phyloP scores from a whole-genome alignment of 2,888 invertebrate genomes.

The Lacanobia oleracea region DNA sequence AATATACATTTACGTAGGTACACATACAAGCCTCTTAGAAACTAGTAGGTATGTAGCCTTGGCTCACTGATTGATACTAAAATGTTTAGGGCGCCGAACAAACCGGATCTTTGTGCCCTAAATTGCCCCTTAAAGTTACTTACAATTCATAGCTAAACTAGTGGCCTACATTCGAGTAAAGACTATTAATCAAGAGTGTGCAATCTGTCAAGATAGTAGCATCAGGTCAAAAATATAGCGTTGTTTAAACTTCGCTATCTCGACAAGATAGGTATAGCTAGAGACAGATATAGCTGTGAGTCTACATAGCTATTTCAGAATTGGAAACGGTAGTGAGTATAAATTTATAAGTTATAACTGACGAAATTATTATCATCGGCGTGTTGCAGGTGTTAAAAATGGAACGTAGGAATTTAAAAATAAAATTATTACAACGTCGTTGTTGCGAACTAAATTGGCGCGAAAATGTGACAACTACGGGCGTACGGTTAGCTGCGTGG shows the following conservation, averaged over 20 bases:
- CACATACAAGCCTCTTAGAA: conserved; percentile 59
- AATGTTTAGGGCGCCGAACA: conserved; percentile 80
- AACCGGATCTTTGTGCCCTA: conserved; percentile 86
- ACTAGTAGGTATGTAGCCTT: conserved; percentile 78
- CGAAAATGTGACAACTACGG: conserved; percentile 77
- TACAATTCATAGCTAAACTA: conserved; percentile 76
- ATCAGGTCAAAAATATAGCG: conserved; percentile 77
- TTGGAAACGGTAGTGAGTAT: neutral
- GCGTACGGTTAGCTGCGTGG: conserved; percentile 57
- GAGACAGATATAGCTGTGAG: conserved; percentile 9
- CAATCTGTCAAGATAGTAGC: conserved; percentile 77
- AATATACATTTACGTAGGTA: conserved; percentile 23
- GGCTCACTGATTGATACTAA: conserved; percentile 80
- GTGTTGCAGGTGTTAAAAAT: conserved; percentile 45
- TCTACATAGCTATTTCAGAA: neutral
- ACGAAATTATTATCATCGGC: neutral
- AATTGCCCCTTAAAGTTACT: conserved; percentile 82
- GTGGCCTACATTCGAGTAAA: conserved; percentile 75
- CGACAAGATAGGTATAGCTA: conserved; percentile 59
- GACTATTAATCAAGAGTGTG: conserved; percentile 73
- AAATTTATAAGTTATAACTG: neutral
- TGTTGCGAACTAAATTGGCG: conserved; percentile 75
- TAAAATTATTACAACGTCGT: conserved; percentile 57
- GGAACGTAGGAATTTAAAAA: conserved; percentile 58
- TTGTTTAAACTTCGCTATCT: conserved; percentile 72